Evolutionary conservation across 2,113 vertebrate species (phyloP).

Genomic region (Saguinus imperator): DNA sequence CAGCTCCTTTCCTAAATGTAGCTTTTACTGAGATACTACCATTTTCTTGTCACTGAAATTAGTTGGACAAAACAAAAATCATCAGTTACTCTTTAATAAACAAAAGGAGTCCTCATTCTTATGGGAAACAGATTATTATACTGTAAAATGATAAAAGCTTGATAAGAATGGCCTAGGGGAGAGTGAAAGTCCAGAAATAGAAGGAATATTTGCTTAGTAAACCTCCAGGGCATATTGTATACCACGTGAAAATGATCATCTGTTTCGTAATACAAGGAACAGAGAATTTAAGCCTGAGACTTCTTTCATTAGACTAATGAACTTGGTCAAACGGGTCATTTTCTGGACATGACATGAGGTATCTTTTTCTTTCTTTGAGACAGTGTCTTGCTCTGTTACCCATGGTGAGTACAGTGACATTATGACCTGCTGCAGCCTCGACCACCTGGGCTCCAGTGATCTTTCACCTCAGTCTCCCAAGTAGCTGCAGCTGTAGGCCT

Average conservation of each 20-base stretch:
- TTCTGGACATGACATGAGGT: not conserved
- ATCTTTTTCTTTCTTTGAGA: no score
- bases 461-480: no score
- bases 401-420: no score
- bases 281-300: not conserved
- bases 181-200: not conserved
- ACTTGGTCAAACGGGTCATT: not conserved
- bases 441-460: no score
- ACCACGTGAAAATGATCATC: not conserved
- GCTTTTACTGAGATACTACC: not conserved
- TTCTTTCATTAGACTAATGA: not conserved
- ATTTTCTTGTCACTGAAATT: not conserved
- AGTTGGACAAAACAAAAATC: constrained; percentile 11
- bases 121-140: not conserved
- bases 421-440: no score
- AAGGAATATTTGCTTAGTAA: not conserved
- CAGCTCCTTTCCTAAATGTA: not conserved
- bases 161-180: not conserved
- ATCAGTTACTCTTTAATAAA: not conserved
- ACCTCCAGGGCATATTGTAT: not conserved
- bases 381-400: no score
- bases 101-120: not conserved
- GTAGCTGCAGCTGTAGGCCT: no score
- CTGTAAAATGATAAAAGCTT: not conserved
- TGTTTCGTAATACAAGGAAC: constrained; percentile 11